Evolutionary conservation across 2,797 vertebrate genomes (phyloP).

Genomic region (Eupleurogrammus muticus): DNA sequence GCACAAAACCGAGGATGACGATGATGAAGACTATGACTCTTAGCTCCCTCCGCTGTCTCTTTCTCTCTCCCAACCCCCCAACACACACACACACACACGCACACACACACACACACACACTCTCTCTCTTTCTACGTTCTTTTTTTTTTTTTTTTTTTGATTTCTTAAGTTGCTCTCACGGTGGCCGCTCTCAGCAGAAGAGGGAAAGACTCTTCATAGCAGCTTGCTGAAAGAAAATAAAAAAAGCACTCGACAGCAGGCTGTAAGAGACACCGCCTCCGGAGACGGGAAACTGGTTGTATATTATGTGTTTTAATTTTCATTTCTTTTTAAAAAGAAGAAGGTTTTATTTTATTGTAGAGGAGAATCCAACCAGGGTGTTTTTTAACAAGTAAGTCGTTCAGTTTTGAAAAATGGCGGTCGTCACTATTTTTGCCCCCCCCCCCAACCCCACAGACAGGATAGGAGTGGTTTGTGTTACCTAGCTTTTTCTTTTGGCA

Average conservation of each 20-base stretch:
- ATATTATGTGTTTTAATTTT: slow-evolving; percentile 83
- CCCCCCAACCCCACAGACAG: slow-evolving; percentile 37
- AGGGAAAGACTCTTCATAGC: slow-evolving; percentile 65
- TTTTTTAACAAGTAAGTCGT: slow-evolving; percentile 76
- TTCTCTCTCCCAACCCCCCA: not conserved
- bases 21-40: slow-evolving; percentile 92
- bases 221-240: slow-evolving; percentile 12
- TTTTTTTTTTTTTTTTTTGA: slow-evolving; percentile 41
- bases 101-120: slow-evolving; percentile 19
- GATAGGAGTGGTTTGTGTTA: slow-evolving; percentile 63
- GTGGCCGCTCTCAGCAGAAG: slow-evolving; percentile 50
- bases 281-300: slow-evolving; percentile 69
- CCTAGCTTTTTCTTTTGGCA: slow-evolving; percentile 52
- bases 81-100: not conserved
- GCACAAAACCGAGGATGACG: slow-evolving; percentile 78
- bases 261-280: slow-evolving; percentile 32
- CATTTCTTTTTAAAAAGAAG: slow-evolving; percentile 45
- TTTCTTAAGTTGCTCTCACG: slow-evolving; percentile 67
- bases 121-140: slow-evolving; percentile 46
- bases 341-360: slow-evolving; percentile 81
- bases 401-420: slow-evolving; percentile 60
- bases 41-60: slow-evolving; percentile 73
- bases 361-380: slow-evolving; percentile 63
- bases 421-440: slow-evolving; percentile 54
- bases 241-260: slow-evolving; percentile 24